Evolutionary conservation across 2,113 vertebrate species (phyloP).

Genomic region (Archilochus colubris): DNA sequence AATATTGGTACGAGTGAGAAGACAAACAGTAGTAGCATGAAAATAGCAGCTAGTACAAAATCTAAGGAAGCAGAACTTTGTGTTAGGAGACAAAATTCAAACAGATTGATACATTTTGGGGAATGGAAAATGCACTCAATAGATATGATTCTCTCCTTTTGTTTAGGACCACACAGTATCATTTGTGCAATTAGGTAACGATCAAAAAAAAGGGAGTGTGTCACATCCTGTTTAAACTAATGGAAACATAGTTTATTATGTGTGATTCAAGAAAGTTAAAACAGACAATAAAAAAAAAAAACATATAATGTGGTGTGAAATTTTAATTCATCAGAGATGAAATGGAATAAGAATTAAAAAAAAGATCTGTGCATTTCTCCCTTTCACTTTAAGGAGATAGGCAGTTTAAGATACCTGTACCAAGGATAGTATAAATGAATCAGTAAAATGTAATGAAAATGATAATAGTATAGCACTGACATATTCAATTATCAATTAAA

Average conservation of each 20-base stretch:
- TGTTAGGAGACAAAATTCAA: background rate
- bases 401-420: background rate
- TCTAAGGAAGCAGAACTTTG: background rate
- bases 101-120: background rate
- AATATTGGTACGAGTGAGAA: background rate
- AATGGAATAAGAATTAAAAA: background rate
- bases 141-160: background rate
- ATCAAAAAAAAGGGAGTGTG: background rate
- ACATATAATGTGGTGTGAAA: constrained; percentile 7
- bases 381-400: background rate
- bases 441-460: background rate
- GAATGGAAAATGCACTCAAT: background rate
- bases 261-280: background rate
- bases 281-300: background rate
- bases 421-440: background rate
- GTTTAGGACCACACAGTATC: background rate
- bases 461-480: background rate
- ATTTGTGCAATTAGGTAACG: background rate
- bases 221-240: background rate
- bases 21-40: background rate
- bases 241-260: background rate
- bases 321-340: background rate
- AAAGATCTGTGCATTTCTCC: background rate
- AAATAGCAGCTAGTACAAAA: background rate
- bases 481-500: constrained; percentile 13